These are phyloP conservation scores for Cryptocephalus moraei DNA, from an alignment of 2,888 invertebrate species.

Conservation along the genomic window DNA sequence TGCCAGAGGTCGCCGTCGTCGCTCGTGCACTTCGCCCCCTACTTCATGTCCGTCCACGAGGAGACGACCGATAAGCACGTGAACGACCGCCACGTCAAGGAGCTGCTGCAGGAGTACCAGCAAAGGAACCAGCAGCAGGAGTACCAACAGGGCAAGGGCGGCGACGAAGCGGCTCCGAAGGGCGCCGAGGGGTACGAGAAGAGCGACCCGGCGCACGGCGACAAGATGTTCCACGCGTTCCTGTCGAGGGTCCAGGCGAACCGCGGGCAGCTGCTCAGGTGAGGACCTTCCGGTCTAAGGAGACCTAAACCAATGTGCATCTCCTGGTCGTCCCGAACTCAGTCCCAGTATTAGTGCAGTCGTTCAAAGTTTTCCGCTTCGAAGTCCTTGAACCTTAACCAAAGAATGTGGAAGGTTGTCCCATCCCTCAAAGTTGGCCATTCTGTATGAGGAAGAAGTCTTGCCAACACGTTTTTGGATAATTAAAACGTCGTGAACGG, in stretches of 20 bases:
- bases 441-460: too few species aligned
- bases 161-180: constrained; percentile 22
- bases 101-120: constrained; percentile 53
- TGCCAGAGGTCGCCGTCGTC: constrained; percentile 22
- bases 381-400: too few species aligned
- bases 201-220: constrained; percentile 68
- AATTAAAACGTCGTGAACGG: too few species aligned
- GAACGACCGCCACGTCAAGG: constrained; percentile 44
- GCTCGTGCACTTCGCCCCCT: constrained; percentile 37
- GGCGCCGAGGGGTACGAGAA: constrained; percentile 69
- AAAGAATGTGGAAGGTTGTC: too few species aligned
- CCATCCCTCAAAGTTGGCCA: too few species aligned
- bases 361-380: too few species aligned
- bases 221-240: constrained; percentile 72
- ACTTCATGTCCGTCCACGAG: constrained; percentile 52
- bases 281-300: constrained; percentile 12
- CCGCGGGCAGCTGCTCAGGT: constrained; percentile 79
- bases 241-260: constrained; percentile 59
- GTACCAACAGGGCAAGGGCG: constrained; percentile 21
- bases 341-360: too few species aligned
- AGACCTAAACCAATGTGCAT: neutral
- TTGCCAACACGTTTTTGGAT: too few species aligned
- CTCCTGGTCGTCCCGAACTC: neutral
- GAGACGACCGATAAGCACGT: constrained; percentile 31
- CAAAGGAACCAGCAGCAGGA: constrained; percentile 21